Percentiles rank a stretch among this genome's conserved stretches.
phyloP scores from a whole-genome alignment of 2,113 vertebrate genomes.

The Mesocricetus auratus region DNA sequence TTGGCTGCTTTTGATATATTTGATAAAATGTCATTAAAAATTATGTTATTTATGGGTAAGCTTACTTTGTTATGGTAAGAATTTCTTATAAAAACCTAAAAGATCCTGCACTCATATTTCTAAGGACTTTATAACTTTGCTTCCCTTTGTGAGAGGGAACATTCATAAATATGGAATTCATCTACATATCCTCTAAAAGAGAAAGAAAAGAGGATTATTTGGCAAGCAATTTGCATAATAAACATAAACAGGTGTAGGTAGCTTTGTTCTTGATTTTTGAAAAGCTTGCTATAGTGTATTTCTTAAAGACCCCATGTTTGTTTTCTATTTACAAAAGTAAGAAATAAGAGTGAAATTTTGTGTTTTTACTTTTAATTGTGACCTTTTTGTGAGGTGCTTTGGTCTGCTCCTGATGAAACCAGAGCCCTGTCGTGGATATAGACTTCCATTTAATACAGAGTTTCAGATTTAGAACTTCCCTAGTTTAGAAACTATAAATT shows the following conservation, averaged over 20 bases:
- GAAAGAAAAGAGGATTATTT: not conserved
- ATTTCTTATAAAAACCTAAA: constrained; percentile 8
- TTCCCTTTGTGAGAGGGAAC: constrained; percentile 29
- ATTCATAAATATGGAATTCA: constrained; percentile 17
- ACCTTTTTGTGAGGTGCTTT: constrained; percentile 66
- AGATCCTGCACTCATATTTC: constrained; percentile 14
- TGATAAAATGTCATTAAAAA: constrained; percentile 31
- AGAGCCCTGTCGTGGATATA: constrained; percentile 62
- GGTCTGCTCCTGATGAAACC: constrained; percentile 48
- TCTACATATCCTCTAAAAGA: not conserved
- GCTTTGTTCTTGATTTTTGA: constrained; percentile 24
- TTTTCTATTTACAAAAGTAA: constrained; percentile 63
- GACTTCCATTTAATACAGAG: constrained; percentile 72
- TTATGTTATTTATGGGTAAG: constrained; percentile 22
- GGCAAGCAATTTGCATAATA: not conserved
- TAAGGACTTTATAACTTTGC: not conserved
- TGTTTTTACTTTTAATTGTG: constrained; percentile 53
- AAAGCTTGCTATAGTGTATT: constrained; percentile 14
- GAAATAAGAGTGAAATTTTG: constrained; percentile 31
- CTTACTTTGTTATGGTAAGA: constrained; percentile 33
- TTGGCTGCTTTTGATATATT: not conserved
- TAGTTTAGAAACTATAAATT: constrained; percentile 85
- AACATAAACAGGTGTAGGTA: not conserved
- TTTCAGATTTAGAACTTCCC: constrained; percentile 81
- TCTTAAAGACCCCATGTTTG: constrained; percentile 19